A percentile compares a stretch with the other conserved stretches of the same genome.
Conservation (phyloP, 2,888 invertebrate species). For the Hemaris fuciformis region DNA sequence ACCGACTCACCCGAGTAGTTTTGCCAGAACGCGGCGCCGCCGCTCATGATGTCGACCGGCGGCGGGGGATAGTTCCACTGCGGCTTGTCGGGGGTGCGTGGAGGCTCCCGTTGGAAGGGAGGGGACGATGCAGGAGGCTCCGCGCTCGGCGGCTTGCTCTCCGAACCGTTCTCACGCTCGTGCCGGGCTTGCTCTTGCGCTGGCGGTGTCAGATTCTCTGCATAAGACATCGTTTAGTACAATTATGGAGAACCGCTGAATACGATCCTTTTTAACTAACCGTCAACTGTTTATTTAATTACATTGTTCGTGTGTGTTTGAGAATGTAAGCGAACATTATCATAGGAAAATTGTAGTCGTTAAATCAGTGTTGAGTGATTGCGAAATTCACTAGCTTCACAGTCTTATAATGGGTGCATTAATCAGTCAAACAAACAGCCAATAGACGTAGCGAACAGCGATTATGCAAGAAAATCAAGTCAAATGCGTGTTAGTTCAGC, state of each 20-base stretch:
- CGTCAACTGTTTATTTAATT: too few species aligned
- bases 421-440: constrained; percentile 44
- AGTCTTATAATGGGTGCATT: constrained; percentile 17
- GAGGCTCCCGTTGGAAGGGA: constrained; percentile 71
- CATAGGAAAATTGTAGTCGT: too few species aligned
- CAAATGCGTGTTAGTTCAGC: constrained; percentile 73
- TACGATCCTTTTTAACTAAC: neutral
- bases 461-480: constrained; percentile 73
- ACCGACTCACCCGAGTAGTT: constrained; percentile 90
- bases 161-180: constrained; percentile 73
- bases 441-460: constrained; percentile 62
- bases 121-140: constrained; percentile 71
- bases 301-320: too few species aligned
- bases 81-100: constrained; percentile 73
- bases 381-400: neutral
- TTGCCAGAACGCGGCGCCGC: constrained; percentile 94
- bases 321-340: too few species aligned
- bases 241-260: neutral
- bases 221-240: neutral
- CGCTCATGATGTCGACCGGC: constrained; percentile 89
- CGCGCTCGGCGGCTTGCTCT: constrained; percentile 73
- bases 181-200: constrained; percentile 62
- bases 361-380: neutral
- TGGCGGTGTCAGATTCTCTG: constrained; percentile 66
- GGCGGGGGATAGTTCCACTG: constrained; percentile 81